Conservation (phyloP, 2,797 vertebrate species). For the Denticeps clupeoides region DNA sequence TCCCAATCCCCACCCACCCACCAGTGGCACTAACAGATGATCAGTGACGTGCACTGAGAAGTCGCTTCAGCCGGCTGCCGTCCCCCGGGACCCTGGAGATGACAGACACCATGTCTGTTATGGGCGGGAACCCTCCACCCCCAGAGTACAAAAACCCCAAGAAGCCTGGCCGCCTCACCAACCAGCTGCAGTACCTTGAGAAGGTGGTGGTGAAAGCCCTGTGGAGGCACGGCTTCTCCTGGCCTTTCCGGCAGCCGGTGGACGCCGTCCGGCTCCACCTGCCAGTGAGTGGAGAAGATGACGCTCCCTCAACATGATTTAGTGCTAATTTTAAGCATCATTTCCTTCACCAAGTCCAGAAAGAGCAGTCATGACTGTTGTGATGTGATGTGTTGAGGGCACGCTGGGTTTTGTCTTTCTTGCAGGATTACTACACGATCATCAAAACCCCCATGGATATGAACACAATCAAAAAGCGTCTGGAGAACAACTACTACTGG, state of each 20-base stretch:
- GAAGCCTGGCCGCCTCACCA: conserved; percentile 68
- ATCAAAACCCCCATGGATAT: conserved; percentile 89
- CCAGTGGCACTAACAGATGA: conserved; percentile 35
- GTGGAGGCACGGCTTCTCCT: conserved; percentile 81
- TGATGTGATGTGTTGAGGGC: background rate
- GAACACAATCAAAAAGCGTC: conserved; percentile 77
- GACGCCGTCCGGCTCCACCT: conserved; percentile 75
- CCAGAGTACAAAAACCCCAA: conserved; percentile 68
- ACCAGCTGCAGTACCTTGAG: conserved; percentile 82
- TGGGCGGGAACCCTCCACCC: conserved; percentile 73
- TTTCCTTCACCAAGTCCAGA: too few relatives aligned
- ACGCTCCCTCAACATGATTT: too few relatives aligned
- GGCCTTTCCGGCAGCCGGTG: conserved; percentile 88
- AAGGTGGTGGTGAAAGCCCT: conserved; percentile 72
- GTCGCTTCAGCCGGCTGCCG: conserved; percentile 6
- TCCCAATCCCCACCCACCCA: background rate
- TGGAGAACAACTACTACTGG: conserved; percentile 83
- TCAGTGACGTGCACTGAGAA: conserved; percentile 35
- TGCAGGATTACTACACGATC: conserved; percentile 87
- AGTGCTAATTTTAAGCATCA: too few relatives aligned
- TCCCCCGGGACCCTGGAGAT: conserved; percentile 39
- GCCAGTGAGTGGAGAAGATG: conserved; percentile 86
- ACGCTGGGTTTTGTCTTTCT: conserved; percentile 9
- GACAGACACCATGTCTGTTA: conserved; percentile 43
- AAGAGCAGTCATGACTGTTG: too few relatives aligned